Conservation (phyloP, 2,888 invertebrate species). For the Timema podura region DNA sequence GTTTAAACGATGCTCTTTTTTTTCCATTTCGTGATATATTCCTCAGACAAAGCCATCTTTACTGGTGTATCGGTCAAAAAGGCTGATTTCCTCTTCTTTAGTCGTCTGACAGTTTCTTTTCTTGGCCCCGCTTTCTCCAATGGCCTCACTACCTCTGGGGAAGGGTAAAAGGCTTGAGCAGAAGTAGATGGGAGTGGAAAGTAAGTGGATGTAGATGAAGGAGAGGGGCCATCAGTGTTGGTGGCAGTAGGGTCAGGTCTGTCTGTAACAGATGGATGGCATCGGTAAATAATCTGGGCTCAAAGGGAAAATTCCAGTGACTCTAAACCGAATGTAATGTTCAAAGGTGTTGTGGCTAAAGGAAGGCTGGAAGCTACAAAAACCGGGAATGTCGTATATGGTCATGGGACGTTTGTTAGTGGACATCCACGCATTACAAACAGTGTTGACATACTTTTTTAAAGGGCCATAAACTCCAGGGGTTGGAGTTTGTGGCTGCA, state of each 20-base stretch:
- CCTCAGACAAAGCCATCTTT: background rate
- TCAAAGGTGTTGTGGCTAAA: conserved; percentile 8
- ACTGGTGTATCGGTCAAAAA: conserved; percentile 16
- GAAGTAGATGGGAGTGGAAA: too few relatives aligned
- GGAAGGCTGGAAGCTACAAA: conserved; percentile 11
- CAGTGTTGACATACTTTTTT: conserved; percentile 14
- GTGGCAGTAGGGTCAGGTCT: background rate
- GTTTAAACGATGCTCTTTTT: background rate
- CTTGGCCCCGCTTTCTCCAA: conserved; percentile 4
- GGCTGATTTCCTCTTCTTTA: conserved; percentile 6
- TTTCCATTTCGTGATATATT: background rate
- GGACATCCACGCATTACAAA: conserved; percentile 18
- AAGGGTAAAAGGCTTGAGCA: too few relatives aligned
- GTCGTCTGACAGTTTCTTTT: background rate
- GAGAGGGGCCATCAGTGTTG: background rate
- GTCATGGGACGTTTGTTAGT: conserved; percentile 14
- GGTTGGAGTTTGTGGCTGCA: conserved; percentile 14
- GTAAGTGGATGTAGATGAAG: background rate
- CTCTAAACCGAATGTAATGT: conserved; percentile 10
- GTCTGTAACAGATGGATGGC: conserved; percentile 9
- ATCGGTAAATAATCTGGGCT: conserved; percentile 14
- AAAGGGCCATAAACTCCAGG: conserved; percentile 14
- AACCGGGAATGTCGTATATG: conserved; percentile 15
- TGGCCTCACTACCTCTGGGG: conserved; percentile 10
- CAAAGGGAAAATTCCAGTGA: conserved; percentile 15